Percentiles rank a stretch among this genome's conserved stretches.
Conservation (phyloP, 2,888 invertebrate species). For the Spilarctia lutea region DNA sequence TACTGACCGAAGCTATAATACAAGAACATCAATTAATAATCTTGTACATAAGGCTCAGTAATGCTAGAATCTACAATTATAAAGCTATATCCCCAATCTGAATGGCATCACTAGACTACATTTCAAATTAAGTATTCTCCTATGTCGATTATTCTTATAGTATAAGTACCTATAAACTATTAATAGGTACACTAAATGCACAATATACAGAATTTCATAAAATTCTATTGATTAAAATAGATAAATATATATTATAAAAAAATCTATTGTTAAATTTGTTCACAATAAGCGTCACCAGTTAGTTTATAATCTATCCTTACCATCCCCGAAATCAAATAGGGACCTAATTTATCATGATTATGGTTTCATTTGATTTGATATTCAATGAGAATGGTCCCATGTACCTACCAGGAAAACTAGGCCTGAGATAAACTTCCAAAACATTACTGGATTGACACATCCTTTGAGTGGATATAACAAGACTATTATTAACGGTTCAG, state of each 20-base stretch:
- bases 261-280: slow-evolving; percentile 76
- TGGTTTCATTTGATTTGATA: slow-evolving; percentile 78
- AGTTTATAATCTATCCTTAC: slow-evolving; percentile 73
- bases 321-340: slow-evolving; percentile 74
- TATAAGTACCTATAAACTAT: slow-evolving; percentile 59
- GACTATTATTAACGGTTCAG: slow-evolving; percentile 42
- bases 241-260: slow-evolving; percentile 74
- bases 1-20: slow-evolving; percentile 64
- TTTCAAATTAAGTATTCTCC: slow-evolving; percentile 54
- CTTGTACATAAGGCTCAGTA: slow-evolving; percentile 72
- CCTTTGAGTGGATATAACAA: slow-evolving; percentile 43
- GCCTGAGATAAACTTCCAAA: slow-evolving; percentile 63
- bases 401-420: slow-evolving; percentile 77
- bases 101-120: slow-evolving; percentile 72
- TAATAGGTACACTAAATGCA: slow-evolving; percentile 75
- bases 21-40: slow-evolving; percentile 63
- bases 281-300: slow-evolving; percentile 85
- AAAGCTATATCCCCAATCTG: slow-evolving; percentile 89
- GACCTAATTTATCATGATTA: slow-evolving; percentile 77
- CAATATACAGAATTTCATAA: slow-evolving; percentile 78
- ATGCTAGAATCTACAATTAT: slow-evolving; percentile 81
- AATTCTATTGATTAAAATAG: slow-evolving; percentile 70
- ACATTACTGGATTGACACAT: slow-evolving; percentile 30
- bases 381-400: slow-evolving; percentile 83
- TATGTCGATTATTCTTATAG: slow-evolving; percentile 55